These are phyloP conservation scores for Actinia equina DNA, from an alignment of 64 coral and sea anemone species.

Conservation along the genomic window DNA sequence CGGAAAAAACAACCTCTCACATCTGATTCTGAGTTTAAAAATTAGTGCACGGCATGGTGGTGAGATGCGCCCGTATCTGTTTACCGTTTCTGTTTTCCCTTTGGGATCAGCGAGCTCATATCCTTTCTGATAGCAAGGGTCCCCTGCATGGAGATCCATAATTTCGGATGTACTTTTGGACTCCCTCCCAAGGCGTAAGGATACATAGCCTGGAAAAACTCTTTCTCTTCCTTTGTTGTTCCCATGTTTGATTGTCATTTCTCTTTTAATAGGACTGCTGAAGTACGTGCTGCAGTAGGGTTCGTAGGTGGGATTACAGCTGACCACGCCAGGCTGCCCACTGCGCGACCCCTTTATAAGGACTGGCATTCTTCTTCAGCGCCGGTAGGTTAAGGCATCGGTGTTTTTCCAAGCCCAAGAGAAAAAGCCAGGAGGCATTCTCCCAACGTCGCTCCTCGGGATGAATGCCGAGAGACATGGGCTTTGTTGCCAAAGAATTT, in stretches of 20 bases:
- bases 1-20: no score
- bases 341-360: constrained; percentile 59
- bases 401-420: constrained; percentile 44
- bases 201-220: constrained; percentile 51
- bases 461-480: constrained; percentile 38
- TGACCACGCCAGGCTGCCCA: constrained; percentile 49
- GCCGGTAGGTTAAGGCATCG: constrained; percentile 58
- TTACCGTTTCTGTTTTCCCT: constrained; percentile 30
- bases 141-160: constrained; percentile 39
- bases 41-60: no score
- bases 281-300: constrained; percentile 38
- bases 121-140: constrained; percentile 17
- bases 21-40: no score
- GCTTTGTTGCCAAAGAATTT: constrained; percentile 48
- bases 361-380: constrained; percentile 56
- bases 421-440: constrained; percentile 61
- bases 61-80: background rate
- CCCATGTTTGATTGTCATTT: constrained; percentile 22
- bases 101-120: constrained; percentile 34
- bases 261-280: constrained; percentile 41
- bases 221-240: constrained; percentile 22
- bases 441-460: constrained; percentile 54
- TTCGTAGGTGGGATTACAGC: constrained; percentile 49
- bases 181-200: constrained; percentile 48
- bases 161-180: constrained; percentile 54